Percentiles rank a stretch among this genome's conserved stretches.
Evolutionary conservation across 2,797 vertebrate genomes (phyloP).

Genomic region (Melanotaenia pygmaea): DNA sequence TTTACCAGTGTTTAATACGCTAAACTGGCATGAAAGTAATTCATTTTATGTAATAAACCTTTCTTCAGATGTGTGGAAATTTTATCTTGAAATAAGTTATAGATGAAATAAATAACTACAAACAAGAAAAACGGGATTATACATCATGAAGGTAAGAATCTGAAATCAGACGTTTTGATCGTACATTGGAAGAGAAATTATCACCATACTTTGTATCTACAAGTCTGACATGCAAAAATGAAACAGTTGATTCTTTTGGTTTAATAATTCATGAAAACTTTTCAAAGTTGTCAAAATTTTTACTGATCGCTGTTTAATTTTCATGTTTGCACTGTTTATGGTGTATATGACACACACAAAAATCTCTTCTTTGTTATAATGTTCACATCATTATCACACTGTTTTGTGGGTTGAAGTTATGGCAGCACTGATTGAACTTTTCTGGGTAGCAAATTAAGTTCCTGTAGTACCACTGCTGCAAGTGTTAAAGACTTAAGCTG

Average conservation of each 20-base stretch:
- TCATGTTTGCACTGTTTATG: not conserved
- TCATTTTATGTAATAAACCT: not conserved
- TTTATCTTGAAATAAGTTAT: not conserved
- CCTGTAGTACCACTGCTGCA: constrained; percentile 18
- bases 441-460: not conserved
- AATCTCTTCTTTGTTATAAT: not conserved
- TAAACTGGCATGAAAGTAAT: not conserved
- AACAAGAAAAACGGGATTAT: too few relatives aligned
- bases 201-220: not conserved
- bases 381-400: not conserved
- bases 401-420: constrained; percentile 3
- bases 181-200: not conserved
- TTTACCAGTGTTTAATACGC: not conserved
- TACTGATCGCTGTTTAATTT: not conserved
- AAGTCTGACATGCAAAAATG: not conserved
- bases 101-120: too few relatives aligned
- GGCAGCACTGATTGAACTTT: not conserved
- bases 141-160: too few relatives aligned
- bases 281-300: not conserved
- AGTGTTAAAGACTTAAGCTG: constrained; percentile 60
- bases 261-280: not conserved
- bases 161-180: too few relatives aligned
- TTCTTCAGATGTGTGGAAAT: not conserved
- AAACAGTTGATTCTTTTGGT: not conserved
- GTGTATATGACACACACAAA: not conserved